Conservation (phyloP, 2,113 vertebrate genomes). For the Chlorocebus sabaeus region DNA sequence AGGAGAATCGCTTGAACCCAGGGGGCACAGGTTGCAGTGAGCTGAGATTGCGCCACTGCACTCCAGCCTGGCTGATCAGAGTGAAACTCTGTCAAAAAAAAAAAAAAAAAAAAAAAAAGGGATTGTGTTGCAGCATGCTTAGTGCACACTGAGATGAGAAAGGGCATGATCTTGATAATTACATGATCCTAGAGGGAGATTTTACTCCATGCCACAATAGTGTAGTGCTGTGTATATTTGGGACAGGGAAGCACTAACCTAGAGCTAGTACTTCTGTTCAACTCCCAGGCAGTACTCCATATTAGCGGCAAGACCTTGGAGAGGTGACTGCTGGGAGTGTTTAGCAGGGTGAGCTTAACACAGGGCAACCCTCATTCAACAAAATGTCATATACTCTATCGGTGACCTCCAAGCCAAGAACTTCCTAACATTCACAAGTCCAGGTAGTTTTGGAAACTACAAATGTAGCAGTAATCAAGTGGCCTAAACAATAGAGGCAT, state of each 20-base stretch:
- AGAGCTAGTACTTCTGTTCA: background rate
- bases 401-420: background rate
- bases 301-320: background rate
- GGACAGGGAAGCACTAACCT: background rate
- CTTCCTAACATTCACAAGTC: background rate
- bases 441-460: too few relatives aligned
- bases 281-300: background rate
- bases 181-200: background rate
- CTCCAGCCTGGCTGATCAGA: too few relatives aligned
- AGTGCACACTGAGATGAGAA: background rate
- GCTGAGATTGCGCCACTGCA: too few relatives aligned
- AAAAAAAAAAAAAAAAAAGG: too few relatives aligned
- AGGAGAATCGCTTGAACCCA: too few relatives aligned
- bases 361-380: background rate
- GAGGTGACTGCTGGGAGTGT: background rate
- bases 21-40: too few relatives aligned
- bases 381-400: background rate
- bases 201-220: background rate
- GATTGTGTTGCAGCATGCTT: background rate
- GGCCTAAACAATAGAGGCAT: background rate
- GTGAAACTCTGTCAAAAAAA: too few relatives aligned
- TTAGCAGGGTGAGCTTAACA: background rate
- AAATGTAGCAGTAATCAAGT: accelerated
- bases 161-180: background rate
- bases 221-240: accelerated